phyloP scores from a whole-genome alignment of 2,113 vertebrate species.

The Callocephalon fimbriatum region DNA sequence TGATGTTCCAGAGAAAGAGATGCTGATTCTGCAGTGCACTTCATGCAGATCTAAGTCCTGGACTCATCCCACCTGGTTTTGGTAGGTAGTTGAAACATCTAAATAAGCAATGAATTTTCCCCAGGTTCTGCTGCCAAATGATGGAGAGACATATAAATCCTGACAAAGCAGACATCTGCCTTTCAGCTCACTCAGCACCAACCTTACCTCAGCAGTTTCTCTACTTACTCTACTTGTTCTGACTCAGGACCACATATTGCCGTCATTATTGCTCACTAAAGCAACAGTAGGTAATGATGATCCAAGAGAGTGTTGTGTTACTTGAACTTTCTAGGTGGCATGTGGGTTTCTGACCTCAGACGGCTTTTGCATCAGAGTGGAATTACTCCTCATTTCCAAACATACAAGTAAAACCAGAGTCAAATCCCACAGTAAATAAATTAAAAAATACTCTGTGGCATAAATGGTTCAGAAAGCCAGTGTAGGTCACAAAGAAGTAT shows the following conservation, averaged over 20 bases:
- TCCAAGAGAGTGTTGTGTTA: not conserved
- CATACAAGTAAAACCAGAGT: not conserved
- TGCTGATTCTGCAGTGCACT: not conserved
- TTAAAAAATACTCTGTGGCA: not conserved
- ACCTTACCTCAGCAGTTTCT: conserved; percentile 48
- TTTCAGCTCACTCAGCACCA: conserved; percentile 53
- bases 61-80: conserved; percentile 19
- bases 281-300: conserved; percentile 30
- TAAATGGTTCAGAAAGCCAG: not conserved
- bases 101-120: conserved; percentile 30
- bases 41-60: not conserved
- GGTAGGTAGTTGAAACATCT: not conserved
- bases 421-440: not conserved
- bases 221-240: not conserved
- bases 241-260: conserved; percentile 42
- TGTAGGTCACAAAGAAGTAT: not conserved
- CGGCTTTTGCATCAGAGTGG: conserved; percentile 9
- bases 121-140: not conserved
- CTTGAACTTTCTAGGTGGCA: not conserved
- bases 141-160: conserved; percentile 17
- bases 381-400: conserved; percentile 33
- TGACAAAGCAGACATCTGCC: conserved; percentile 44
- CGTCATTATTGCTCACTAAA: conserved; percentile 40
- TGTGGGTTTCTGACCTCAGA: conserved; percentile 47
- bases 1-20: not conserved